A percentile compares a stretch with the other conserved stretches of the same genome.
These are phyloP conservation scores for Perccottus glenii DNA, from an alignment of 2,113 vertebrate species.

Conservation along the genomic window DNA sequence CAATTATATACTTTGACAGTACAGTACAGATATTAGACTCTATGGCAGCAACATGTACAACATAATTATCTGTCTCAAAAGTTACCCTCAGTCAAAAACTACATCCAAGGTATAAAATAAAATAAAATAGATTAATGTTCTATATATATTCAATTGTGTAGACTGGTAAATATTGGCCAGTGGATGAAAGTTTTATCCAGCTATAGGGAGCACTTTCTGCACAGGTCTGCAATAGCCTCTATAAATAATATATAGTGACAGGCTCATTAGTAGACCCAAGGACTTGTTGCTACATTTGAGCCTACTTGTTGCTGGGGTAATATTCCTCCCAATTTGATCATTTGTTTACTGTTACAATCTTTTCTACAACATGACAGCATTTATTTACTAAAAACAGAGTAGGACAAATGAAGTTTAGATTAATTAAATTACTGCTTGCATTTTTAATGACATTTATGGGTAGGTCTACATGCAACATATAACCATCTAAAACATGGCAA, in stretches of 20 bases:
- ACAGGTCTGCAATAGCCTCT: slow-evolving; percentile 29
- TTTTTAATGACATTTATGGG: neutral
- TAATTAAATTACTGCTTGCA: too few relatives aligned
- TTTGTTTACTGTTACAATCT: neutral
- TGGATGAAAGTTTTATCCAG: slow-evolving; percentile 46
- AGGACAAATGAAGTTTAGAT: neutral
- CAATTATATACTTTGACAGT: too few relatives aligned
- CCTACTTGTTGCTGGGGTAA: slow-evolving; percentile 36
- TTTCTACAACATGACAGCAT: slow-evolving; percentile 16
- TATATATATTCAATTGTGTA: slow-evolving; percentile 43
- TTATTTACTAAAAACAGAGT: slow-evolving; percentile 15
- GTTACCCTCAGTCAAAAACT: slow-evolving; percentile 5
- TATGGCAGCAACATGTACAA: too few relatives aligned
- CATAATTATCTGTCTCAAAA: too few relatives aligned
- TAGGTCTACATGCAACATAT: neutral
- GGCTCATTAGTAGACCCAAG: slow-evolving; percentile 58
- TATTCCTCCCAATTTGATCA: slow-evolving; percentile 26
- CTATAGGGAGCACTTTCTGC: slow-evolving; percentile 22
- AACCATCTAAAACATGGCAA: neutral
- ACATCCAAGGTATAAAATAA: neutral
- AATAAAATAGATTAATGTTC: slow-evolving; percentile 40
- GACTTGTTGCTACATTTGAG: slow-evolving; percentile 52
- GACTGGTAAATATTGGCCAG: slow-evolving; percentile 49
- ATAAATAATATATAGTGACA: slow-evolving; percentile 68
- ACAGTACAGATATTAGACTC: too few relatives aligned